Percentiles rank a stretch among this genome's conserved stretches.
phyloP scores from a whole-genome alignment of 2,113 vertebrate species.

The Rhadina sibilatrix region DNA sequence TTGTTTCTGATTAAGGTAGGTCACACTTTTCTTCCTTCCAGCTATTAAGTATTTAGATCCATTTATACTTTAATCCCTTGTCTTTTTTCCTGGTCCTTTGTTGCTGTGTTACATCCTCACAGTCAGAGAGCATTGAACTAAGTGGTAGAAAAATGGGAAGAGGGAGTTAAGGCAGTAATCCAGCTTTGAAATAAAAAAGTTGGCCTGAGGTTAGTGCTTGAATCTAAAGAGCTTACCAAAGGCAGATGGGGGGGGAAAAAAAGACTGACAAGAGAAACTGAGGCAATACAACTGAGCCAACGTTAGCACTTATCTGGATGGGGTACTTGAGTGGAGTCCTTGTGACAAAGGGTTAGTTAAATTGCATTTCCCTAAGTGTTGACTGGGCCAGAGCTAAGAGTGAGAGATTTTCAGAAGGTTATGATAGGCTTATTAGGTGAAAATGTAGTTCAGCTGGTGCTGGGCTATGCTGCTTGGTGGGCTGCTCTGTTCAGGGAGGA shows the following conservation, averaged over 20 bases:
- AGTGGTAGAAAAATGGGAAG: slow-evolving; percentile 35
- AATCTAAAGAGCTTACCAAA: background rate
- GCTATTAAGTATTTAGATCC: slow-evolving; percentile 39
- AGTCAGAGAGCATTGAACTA: slow-evolving; percentile 28
- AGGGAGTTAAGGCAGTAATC: slow-evolving; percentile 40
- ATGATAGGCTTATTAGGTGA: background rate
- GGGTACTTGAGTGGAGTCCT: background rate
- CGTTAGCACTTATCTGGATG: background rate
- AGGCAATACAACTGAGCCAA: background rate
- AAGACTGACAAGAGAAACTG: background rate
- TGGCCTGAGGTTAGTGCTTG: slow-evolving; percentile 2
- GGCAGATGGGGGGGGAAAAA: background rate
- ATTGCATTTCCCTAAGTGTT: background rate
- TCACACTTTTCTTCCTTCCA: slow-evolving; percentile 11
- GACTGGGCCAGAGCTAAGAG: background rate
- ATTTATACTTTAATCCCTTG: slow-evolving; percentile 41
- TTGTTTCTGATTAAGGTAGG: slow-evolving; percentile 26
- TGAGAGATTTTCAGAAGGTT: background rate
- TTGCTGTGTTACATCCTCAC: slow-evolving; percentile 34
- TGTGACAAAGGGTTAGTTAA: background rate
- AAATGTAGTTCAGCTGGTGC: background rate
- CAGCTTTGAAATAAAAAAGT: slow-evolving; percentile 45
- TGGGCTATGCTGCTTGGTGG: background rate
- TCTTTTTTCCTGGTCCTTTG: slow-evolving; percentile 26
- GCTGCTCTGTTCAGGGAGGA: background rate